A percentile compares a stretch with the other conserved stretches of the same genome.
Conservation (phyloP, 2,888 invertebrate species). For the Uropetala carovei region DNA sequence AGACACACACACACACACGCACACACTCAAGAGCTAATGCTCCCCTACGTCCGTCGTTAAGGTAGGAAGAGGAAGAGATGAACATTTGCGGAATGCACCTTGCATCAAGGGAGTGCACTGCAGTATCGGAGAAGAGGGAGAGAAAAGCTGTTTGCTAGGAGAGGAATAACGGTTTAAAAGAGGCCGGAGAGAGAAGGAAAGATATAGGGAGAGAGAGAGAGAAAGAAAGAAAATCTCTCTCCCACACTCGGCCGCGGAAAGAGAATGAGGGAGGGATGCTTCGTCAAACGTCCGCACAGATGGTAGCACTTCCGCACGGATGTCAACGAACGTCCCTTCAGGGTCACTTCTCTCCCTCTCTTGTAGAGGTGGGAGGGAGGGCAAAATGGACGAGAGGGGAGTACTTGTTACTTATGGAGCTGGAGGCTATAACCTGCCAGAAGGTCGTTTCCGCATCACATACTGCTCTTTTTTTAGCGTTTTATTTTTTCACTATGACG, state of each 20-base stretch:
- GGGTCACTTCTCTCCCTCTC: background rate
- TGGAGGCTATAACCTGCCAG: conserved; percentile 21
- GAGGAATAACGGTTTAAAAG: background rate
- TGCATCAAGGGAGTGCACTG: conserved; percentile 35
- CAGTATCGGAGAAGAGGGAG: conserved; percentile 31
- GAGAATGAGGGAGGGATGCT: background rate
- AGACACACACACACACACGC: background rate
- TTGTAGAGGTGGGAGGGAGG: background rate
- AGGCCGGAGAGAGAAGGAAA: background rate
- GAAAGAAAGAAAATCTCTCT: background rate
- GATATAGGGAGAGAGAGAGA: background rate
- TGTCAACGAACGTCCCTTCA: conserved; percentile 35
- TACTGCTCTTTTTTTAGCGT: background rate
- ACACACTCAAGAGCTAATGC: conserved; percentile 11
- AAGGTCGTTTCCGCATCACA: conserved; percentile 32
- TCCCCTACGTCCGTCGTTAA: background rate
- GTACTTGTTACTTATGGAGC: conserved; percentile 24
- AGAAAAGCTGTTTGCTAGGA: conserved; percentile 33
- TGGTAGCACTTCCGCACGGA: conserved; percentile 35
- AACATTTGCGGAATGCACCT: conserved; percentile 15
- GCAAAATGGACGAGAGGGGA: background rate
- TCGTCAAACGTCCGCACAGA: conserved; percentile 18
- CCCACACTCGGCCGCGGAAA: no score
- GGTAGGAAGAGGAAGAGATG: background rate
- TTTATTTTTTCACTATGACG: no score